These are phyloP conservation scores for Sinonovacula constricta DNA, from an alignment of 1,140 invertebrate species.

Conservation along the genomic window DNA sequence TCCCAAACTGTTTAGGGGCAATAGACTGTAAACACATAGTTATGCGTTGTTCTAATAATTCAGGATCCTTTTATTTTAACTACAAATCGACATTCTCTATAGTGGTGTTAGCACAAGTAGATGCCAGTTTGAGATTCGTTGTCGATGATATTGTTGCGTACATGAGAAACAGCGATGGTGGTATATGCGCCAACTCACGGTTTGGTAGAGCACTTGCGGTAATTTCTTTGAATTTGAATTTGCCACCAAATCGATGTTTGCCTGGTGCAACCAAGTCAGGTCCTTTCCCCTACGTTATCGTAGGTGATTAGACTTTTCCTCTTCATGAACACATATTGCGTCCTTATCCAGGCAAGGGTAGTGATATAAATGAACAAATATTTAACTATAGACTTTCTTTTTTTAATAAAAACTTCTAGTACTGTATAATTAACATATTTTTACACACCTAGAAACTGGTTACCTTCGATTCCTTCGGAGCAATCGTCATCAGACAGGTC, in stretches of 20 bases:
- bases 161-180: constrained; percentile 2
- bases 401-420: too few relatives aligned
- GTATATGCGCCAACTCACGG: neutral
- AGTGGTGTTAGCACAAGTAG: neutral
- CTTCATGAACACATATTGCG: constrained; percentile 8
- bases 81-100: neutral
- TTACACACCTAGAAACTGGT: too few relatives aligned
- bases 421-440: too few relatives aligned
- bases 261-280: too few relatives aligned
- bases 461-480: too few relatives aligned
- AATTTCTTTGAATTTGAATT: neutral
- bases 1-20: neutral
- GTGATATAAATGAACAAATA: too few relatives aligned
- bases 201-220: neutral
- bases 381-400: too few relatives aligned
- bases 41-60: neutral
- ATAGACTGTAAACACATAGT: constrained; percentile 8
- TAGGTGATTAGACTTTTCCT: neutral
- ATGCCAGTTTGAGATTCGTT: neutral
- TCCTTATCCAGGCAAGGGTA: too few relatives aligned
- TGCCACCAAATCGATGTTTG: too few relatives aligned
- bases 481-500: too few relatives aligned
- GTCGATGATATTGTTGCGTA: neutral
- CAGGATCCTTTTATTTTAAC: constrained; percentile 8
- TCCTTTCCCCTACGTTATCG: neutral